phyloP scores from a whole-genome alignment of 2,113 vertebrate genomes.

The Ophiodon elongatus region DNA sequence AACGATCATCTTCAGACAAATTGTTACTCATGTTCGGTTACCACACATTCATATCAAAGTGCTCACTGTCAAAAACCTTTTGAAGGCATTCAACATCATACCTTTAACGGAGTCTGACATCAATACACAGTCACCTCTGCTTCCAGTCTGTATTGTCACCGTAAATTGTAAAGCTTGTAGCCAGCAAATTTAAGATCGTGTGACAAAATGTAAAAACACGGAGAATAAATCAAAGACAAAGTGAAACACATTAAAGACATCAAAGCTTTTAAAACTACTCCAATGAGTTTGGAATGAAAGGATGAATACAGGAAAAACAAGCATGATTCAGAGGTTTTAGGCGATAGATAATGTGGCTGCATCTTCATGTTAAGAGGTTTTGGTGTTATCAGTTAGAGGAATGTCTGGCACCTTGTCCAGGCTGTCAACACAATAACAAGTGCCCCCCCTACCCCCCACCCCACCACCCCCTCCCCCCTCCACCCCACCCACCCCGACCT shows the following conservation, averaged over 20 bases:
- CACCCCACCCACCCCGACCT: no score
- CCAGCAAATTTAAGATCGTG: no score
- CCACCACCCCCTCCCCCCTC: no score
- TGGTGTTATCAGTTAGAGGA: constrained; percentile 50
- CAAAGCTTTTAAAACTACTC: background rate
- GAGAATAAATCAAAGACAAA: background rate
- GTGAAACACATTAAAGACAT: background rate
- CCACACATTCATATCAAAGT: no score
- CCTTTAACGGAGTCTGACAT: no score
- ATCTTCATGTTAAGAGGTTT: constrained; percentile 2
- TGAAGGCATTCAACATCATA: no score
- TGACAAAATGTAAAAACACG: no score
- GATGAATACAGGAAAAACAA: background rate
- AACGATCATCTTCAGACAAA: background rate
- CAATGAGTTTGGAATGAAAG: background rate
- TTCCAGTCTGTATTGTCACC: background rate
- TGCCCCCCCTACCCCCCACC: no score
- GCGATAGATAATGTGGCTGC: background rate
- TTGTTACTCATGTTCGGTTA: background rate
- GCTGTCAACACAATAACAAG: constrained; percentile 53
- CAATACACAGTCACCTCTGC: no score
- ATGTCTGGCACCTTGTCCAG: constrained; percentile 59
- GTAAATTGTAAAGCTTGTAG: background rate
- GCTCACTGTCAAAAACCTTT: no score
- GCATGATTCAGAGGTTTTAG: background rate